phyloP scores from a whole-genome alignment of 2,797 vertebrate species.

The Eleutherodactylus coqui region DNA sequence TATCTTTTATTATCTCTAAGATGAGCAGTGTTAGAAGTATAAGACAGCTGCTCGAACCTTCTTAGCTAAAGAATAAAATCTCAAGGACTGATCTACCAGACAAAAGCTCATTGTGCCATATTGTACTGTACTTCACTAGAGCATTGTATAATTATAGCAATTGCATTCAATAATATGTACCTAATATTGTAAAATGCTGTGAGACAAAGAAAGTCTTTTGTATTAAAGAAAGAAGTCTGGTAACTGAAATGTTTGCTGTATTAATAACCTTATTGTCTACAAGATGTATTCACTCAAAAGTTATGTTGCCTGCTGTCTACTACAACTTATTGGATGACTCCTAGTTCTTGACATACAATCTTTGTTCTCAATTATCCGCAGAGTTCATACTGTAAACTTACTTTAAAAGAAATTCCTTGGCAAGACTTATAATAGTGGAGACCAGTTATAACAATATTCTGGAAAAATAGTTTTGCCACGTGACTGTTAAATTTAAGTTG shows the following conservation, averaged over 20 bases:
- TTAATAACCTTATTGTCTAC: slow-evolving; percentile 1
- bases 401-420: too few relatives aligned
- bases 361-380: too few relatives aligned
- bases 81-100: not conserved
- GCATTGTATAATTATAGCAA: not conserved
- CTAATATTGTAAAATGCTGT: not conserved
- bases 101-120: not conserved
- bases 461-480: too few relatives aligned
- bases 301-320: not conserved
- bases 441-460: too few relatives aligned
- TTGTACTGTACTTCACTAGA: not conserved
- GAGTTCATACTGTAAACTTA: too few relatives aligned
- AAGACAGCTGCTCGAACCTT: not conserved
- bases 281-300: not conserved
- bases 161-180: not conserved
- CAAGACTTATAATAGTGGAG: too few relatives aligned
- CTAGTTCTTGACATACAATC: too few relatives aligned
- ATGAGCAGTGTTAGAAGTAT: not conserved
- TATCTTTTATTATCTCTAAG: not conserved
- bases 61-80: not conserved
- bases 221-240: not conserved
- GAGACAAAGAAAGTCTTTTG: not conserved
- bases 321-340: too few relatives aligned
- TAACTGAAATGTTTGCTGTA: not conserved
- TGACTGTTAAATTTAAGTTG: too few relatives aligned